phyloP scores from a whole-genome alignment of 2,113 vertebrate genomes.

The Chaetodon trifascialis region DNA sequence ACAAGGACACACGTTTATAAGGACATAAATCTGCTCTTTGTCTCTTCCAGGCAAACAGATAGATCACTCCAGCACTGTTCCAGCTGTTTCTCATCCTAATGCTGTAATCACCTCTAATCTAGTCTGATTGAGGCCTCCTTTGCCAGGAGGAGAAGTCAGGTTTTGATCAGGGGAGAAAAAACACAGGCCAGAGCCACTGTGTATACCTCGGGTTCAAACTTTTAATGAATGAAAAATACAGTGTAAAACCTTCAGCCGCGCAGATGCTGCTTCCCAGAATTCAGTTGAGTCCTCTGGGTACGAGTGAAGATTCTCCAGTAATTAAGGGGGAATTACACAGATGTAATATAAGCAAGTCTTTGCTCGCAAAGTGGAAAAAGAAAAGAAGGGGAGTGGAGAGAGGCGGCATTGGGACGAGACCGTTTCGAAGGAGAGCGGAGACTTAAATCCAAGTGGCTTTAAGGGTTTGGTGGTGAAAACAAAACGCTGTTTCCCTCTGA shows the following conservation, averaged over 20 bases:
- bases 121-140: slow-evolving; percentile 53
- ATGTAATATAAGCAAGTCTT: slow-evolving; percentile 74
- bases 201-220: slow-evolving; percentile 32
- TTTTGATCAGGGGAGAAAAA: slow-evolving; percentile 37
- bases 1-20: neutral
- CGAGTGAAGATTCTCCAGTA: slow-evolving; percentile 68
- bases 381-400: slow-evolving; percentile 59
- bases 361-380: slow-evolving; percentile 66
- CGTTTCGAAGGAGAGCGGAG: slow-evolving; percentile 30
- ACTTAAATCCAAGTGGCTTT: slow-evolving; percentile 59
- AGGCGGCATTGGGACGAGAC: slow-evolving; percentile 40
- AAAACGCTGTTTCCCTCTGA: slow-evolving; percentile 60
- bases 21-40: slow-evolving; percentile 33
- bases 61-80: slow-evolving; percentile 5
- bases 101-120: slow-evolving; percentile 66
- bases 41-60: slow-evolving; percentile 34
- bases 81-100: slow-evolving; percentile 70
- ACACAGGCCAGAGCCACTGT: slow-evolving; percentile 50
- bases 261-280: slow-evolving; percentile 63
- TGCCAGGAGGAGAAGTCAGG: slow-evolving; percentile 56
- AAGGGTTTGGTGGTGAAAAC: slow-evolving; percentile 71
- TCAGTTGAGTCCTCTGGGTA: slow-evolving; percentile 58
- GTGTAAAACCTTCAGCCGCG: slow-evolving; percentile 15
- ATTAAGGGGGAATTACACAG: slow-evolving; percentile 75
- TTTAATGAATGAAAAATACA: slow-evolving; percentile 65